Percentiles rank a stretch among this genome's conserved stretches.
Conservation (phyloP, 2,888 invertebrate genomes). For the Macroteleia sp. region DNA sequence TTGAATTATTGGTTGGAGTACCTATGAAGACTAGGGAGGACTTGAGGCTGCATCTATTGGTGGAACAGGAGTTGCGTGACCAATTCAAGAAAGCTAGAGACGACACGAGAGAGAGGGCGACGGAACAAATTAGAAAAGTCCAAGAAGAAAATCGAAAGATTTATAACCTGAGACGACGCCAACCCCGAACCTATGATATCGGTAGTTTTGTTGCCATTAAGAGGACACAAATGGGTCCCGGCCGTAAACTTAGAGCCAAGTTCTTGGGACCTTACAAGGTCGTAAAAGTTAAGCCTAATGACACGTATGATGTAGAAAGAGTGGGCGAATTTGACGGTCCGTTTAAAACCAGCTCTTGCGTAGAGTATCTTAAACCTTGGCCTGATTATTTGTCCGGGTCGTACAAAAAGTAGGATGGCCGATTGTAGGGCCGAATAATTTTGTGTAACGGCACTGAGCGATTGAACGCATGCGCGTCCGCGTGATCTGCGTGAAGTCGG, state of each 20-base stretch:
- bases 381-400: background rate
- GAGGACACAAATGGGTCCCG: constrained; percentile 8
- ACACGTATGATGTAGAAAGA: background rate
- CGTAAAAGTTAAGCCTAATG: background rate
- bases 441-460: background rate
- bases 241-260: constrained; percentile 3
- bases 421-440: background rate
- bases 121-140: background rate
- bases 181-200: background rate
- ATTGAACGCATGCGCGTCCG: no score
- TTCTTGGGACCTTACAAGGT: constrained; percentile 3
- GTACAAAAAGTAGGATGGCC: constrained; percentile 4
- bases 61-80: background rate
- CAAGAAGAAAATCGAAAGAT: background rate
- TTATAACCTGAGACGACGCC: background rate
- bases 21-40: constrained; percentile 1
- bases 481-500: no score
- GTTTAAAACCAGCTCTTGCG: background rate
- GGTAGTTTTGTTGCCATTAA: constrained; percentile 8
- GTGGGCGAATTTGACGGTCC: background rate
- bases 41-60: background rate
- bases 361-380: constrained; percentile 3
- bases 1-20: background rate
- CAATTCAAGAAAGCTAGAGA: background rate
- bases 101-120: background rate